phyloP scores from a whole-genome alignment of 2,888 invertebrate species.

The Spodoptera exigua region DNA sequence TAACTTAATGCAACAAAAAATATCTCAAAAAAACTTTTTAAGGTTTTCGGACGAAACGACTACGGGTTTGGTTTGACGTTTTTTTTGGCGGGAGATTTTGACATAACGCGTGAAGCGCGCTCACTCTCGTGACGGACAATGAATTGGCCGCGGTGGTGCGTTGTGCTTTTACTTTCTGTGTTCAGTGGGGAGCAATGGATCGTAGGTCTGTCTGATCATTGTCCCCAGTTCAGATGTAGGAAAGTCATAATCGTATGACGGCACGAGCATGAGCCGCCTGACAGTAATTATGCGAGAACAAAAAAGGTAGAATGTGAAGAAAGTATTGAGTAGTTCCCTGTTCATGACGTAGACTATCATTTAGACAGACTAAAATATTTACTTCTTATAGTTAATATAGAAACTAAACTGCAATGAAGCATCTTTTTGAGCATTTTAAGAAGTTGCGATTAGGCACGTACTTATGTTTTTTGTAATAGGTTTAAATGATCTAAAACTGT shows the following conservation, averaged over 20 bases:
- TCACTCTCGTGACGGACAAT: slow-evolving; percentile 82
- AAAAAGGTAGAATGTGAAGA: slow-evolving; percentile 47
- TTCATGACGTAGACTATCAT: slow-evolving; percentile 11
- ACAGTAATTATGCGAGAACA: slow-evolving; percentile 47
- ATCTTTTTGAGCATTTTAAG: too few relatives aligned
- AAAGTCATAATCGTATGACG: slow-evolving; percentile 55
- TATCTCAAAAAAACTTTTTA: slow-evolving; percentile 60
- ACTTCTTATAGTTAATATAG: too few relatives aligned
- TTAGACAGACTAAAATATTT: too few relatives aligned
- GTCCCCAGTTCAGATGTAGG: slow-evolving; percentile 60
- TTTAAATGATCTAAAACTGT: too few relatives aligned
- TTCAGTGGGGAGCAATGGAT: slow-evolving; percentile 80
- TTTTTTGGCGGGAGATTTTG: slow-evolving; percentile 76
- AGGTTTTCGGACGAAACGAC: slow-evolving; percentile 59
- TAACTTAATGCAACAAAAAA: slow-evolving; percentile 59
- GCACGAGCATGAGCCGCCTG: slow-evolving; percentile 39
- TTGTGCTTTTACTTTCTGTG: slow-evolving; percentile 86
- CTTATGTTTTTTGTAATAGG: too few relatives aligned
- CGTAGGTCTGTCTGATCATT: slow-evolving; percentile 63
- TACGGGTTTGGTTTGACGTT: slow-evolving; percentile 57
- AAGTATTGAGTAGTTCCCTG: slow-evolving; percentile 27
- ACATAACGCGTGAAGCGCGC: slow-evolving; percentile 78
- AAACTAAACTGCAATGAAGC: too few relatives aligned
- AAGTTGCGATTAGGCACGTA: too few relatives aligned
- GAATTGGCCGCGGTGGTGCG: slow-evolving; percentile 73